phyloP scores from a whole-genome alignment of 2,888 invertebrate genomes.

The Phymatocera aterrima region DNA sequence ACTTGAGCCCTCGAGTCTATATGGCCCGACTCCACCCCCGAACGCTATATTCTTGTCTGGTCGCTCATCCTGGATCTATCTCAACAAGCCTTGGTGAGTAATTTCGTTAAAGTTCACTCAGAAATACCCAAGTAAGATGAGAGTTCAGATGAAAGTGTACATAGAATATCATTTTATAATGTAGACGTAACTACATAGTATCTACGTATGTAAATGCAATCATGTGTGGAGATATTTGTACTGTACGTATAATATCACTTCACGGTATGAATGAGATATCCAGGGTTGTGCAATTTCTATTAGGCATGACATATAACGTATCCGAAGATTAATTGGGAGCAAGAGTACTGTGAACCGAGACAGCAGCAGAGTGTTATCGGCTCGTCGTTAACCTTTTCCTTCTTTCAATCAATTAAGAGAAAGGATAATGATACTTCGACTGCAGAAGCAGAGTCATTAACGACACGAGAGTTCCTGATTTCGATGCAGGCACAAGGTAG shows the following conservation, averaged over 20 bases:
- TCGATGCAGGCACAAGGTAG: background rate
- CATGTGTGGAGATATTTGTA: too few relatives aligned
- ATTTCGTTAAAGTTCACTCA: conserved; percentile 21
- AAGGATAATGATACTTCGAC: background rate
- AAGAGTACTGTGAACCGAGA: background rate
- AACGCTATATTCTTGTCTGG: background rate
- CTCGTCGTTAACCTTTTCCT: background rate
- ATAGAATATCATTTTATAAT: background rate
- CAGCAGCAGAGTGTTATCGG: background rate
- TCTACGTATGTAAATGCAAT: too few relatives aligned
- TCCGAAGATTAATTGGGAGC: too few relatives aligned
- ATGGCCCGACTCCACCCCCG: background rate
- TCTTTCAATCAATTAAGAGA: background rate
- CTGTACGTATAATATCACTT: too few relatives aligned
- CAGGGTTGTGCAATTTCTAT: too few relatives aligned
- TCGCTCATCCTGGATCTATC: background rate
- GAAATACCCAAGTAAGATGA: background rate
- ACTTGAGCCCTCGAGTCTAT: background rate
- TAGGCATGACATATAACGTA: too few relatives aligned
- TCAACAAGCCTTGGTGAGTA: conserved; percentile 1
- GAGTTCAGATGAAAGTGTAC: background rate
- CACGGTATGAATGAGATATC: too few relatives aligned
- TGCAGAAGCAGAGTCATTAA: conserved; percentile 21
- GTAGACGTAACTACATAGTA: too few relatives aligned
- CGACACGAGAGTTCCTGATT: background rate